Evolutionary conservation across 2,113 vertebrate species (phyloP), one percentile per base, ranked within the genome.

Genomic region (Antechinus flavipes): DNA sequence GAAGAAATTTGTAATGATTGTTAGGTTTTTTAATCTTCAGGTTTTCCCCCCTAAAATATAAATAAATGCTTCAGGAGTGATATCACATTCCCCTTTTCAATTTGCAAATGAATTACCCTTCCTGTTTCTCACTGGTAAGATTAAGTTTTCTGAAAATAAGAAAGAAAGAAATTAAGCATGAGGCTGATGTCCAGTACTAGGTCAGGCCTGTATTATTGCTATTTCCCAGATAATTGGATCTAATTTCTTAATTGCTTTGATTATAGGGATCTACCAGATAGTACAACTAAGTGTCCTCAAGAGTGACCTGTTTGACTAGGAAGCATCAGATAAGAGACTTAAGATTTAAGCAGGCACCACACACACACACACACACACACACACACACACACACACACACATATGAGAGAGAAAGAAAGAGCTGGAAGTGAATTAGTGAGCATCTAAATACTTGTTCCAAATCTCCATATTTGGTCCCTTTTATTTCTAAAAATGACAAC

Each of bases 1-100:
- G 42, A 5, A 6, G 19, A 27, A 0, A 55, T 30, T 54, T 90
- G 90, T 53, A 56, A 93, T 46, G 54, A 89, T n/a, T 89, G 56
- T 42, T 2, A 52, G n/a, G 35, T 30, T 22, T 89, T 50, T n/a
- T 50, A 42, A 84, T 94, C 90, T 93, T 91, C 12, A 91, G 52
- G 89, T 94, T 46, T 46, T 95, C 95, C 93, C 94, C 90, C 94
- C 89, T 91, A 30, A 58, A 92, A 54, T 95, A 56, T 49, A 96
- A 96, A 94, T 96, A 90, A 76, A 55, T n/a, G 25, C 68, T 76
- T 94, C 95, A 23, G n/a, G 19, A 84, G 16, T 84, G 68, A 42
- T n/a, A n/a, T 91, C 58, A 56, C 2, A 55, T 58, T 76, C 55
- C 91, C 90, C 96, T 84, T 30, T 56, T 35, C 68, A 16, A 5